A percentile compares a stretch with the other conserved stretches of the same genome.
These are phyloP conservation scores for Onychorhynchus coronatus DNA, from an alignment of 2,113 vertebrate species.

Conservation along the genomic window DNA sequence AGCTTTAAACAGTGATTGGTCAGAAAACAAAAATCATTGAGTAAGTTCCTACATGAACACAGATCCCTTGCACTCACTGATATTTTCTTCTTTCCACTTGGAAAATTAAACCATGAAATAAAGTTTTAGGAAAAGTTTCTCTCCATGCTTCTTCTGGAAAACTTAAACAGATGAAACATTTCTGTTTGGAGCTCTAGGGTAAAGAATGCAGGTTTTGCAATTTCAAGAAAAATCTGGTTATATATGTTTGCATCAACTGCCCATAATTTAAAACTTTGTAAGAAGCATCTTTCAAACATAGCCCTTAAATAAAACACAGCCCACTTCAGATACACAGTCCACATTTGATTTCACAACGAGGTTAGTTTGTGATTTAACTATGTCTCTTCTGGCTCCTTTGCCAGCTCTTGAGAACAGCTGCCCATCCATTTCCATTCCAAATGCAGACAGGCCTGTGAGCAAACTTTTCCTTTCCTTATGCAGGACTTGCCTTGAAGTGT, in stretches of 20 bases:
- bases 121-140: neutral
- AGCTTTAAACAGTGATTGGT: neutral
- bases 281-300: neutral
- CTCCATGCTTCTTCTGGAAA: neutral
- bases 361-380: neutral
- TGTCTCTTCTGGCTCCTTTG: neutral
- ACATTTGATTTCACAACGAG: neutral
- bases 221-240: neutral
- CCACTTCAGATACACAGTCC: neutral
- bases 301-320: neutral
- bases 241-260: neutral
- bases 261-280: neutral
- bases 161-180: neutral
- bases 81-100: neutral
- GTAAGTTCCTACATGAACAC: neutral
- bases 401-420: neutral
- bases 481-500: conserved; percentile 82
- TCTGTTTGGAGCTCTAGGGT: neutral
- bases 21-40: neutral
- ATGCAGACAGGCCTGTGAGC: neutral
- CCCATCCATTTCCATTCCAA: neutral
- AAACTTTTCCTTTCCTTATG: neutral
- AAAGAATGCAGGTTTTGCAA: neutral
- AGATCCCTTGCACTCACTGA: neutral
- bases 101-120: neutral